Evolutionary conservation across 2,888 invertebrate species (phyloP).

Genomic region (Clostera curtula): DNA sequence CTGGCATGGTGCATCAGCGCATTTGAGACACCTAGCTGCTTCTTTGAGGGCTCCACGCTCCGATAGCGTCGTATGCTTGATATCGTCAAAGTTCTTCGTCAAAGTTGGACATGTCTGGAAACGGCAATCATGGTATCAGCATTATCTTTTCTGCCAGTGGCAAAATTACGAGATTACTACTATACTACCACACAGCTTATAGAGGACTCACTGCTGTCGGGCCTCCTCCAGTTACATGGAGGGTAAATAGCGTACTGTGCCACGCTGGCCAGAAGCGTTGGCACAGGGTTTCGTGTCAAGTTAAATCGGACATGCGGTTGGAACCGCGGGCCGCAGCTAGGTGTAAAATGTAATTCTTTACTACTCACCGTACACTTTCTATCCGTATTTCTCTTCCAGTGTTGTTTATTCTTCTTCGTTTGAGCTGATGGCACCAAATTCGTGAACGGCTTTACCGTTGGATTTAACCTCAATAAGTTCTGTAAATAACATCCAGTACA

Average conservation of each 20-base stretch:
- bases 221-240: too few species aligned
- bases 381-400: constrained; percentile 95
- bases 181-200: too few species aligned
- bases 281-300: too few species aligned
- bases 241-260: too few species aligned
- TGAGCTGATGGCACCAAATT: constrained; percentile 87
- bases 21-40: constrained; percentile 91
- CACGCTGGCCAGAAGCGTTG: too few species aligned
- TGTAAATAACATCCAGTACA: constrained; percentile 44
- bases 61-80: constrained; percentile 97
- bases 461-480: constrained; percentile 92
- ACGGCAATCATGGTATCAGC: not conserved
- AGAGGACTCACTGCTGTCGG: too few species aligned
- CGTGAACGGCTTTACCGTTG: constrained; percentile 84
- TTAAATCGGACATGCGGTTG: not conserved
- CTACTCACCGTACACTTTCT: constrained; percentile 87
- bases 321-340: not conserved
- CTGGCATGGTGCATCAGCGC: constrained; percentile 98
- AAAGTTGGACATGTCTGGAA: constrained; percentile 80
- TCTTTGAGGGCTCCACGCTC: constrained; percentile 95
- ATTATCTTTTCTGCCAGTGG: too few species aligned
- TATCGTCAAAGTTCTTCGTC: constrained; percentile 94
- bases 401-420: constrained; percentile 91
- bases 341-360: not conserved
- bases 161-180: too few species aligned